A percentile compares a stretch with the other conserved stretches of the same genome.
Evolutionary conservation across 2,888 invertebrate genomes (phyloP).

Genomic region (Romanomermis culicivorax): DNA sequence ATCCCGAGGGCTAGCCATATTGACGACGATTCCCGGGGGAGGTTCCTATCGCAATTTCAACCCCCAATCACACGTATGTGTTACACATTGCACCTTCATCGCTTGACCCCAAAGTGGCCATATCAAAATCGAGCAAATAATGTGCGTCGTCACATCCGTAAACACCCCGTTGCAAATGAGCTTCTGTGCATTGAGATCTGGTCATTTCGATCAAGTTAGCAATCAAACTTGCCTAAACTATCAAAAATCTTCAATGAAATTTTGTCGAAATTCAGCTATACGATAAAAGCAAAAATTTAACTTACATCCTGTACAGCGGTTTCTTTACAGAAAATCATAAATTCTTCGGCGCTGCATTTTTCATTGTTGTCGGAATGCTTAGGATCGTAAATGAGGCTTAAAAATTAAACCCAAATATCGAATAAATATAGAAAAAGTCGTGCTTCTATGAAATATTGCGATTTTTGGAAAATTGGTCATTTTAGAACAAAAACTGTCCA

Average conservation of each 20-base stretch:
- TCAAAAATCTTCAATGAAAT: not conserved
- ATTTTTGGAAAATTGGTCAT: too few species aligned
- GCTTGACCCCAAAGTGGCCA: conserved; percentile 38
- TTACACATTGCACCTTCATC: too few species aligned
- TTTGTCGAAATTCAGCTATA: too few species aligned
- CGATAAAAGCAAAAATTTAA: not conserved
- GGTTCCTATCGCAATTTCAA: too few species aligned
- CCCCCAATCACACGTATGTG: too few species aligned
- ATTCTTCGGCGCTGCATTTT: conserved; percentile 37
- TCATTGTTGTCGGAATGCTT: conserved; percentile 36
- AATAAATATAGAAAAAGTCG: conserved; percentile 6
- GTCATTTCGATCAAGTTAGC: conserved; percentile 35
- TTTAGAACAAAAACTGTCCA: not conserved
- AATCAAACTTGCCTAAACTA: conserved; percentile 31
- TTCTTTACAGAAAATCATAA: conserved; percentile 37
- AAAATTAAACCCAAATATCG: conserved; percentile 15
- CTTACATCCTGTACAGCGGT: conserved; percentile 33
- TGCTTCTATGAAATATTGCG: not conserved
- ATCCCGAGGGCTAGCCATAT: too few species aligned
- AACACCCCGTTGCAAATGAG: conserved; percentile 37
- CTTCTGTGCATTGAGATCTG: conserved; percentile 39
- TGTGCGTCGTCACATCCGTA: conserved; percentile 39
- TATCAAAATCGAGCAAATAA: conserved; percentile 43
- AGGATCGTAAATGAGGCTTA: conserved; percentile 40
- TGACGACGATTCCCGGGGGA: too few species aligned